A percentile compares a stretch with the other conserved stretches of the same genome.
These are phyloP conservation scores for Tiliacea aurago DNA, from an alignment of 2,888 invertebrate species.

Conservation along the genomic window DNA sequence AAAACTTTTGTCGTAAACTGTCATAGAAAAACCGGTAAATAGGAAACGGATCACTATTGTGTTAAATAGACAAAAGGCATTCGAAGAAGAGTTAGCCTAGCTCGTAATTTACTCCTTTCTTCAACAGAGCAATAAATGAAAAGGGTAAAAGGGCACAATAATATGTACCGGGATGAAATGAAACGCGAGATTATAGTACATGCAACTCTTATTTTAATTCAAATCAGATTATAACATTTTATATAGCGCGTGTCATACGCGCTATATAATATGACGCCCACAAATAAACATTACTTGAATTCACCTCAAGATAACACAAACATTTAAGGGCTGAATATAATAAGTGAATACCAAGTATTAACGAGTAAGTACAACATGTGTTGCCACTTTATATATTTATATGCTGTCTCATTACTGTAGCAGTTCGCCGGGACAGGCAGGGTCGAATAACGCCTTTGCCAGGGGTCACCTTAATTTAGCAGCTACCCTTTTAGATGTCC, in stretches of 20 bases:
- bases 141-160: conserved; percentile 20
- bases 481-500: conserved; percentile 57
- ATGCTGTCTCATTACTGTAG: conserved; percentile 53
- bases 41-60: conserved; percentile 11
- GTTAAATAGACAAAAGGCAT: conserved; percentile 27
- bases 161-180: neutral
- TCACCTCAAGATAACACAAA: conserved; percentile 17
- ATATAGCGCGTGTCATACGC: too few relatives aligned
- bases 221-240: too few relatives aligned
- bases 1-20: conserved; percentile 14
- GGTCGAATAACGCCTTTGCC: conserved; percentile 52
- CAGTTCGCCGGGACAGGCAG: conserved; percentile 42
- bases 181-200: too few relatives aligned
- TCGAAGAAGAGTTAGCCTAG: conserved; percentile 18
- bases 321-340: conserved; percentile 32
- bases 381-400: conserved; percentile 53
- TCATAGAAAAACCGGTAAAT: conserved; percentile 15
- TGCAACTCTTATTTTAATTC: too few relatives aligned
- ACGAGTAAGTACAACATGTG: conserved; percentile 39
- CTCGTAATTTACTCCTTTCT: neutral
- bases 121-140: neutral
- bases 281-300: conserved; percentile 26
- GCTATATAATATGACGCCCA: too few relatives aligned
- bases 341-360: conserved; percentile 42
- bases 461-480: conserved; percentile 63